Evolutionary conservation across 1,140 invertebrate species (phyloP), one percentile per base, ranked within the genome.

Genomic region (Potamilus streckersoni): DNA sequence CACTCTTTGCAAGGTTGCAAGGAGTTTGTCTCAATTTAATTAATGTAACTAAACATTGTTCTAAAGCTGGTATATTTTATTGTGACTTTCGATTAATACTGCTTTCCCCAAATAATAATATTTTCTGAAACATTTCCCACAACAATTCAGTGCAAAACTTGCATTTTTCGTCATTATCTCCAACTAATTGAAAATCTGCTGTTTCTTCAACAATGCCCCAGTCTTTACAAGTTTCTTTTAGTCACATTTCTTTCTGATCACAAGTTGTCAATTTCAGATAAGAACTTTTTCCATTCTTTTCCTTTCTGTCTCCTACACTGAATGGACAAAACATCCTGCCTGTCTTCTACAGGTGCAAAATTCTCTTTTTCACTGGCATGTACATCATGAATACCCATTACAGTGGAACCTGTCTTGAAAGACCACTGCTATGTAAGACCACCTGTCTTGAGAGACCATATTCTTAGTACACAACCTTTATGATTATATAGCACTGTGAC

Each of bases 11-110:
- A 73, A 79, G n/a, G 55, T 20, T 56, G 17, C 49, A 17, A n/a
- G 31, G 19, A 68, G 76, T 68, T n/a, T 73, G 69, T 49, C 76
- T 12, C 38, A 80, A 27, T 58, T 78, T 80, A 17, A 80, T 38
- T n/a, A 78, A 67, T 20, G 76, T 76, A 14, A 78, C 6, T 56
- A 78, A 80, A 12, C 75, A 57, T 38, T 80, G 74, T 38, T 77
- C 67, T 17, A 55, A 59, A 3, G 20, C 15, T n/a, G 20, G 19
- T 38, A 65, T 62, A 14, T 68, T 72, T 17, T 62, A 23, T 12
- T 17, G 31, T 57, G 20, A 6, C n/a, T 17, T 56, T 15, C 13
- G 23, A 31, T 19, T 61, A 14, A 70, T 31, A 13, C 20, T 20
- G 20, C n/a, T 14, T 13, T 19, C 38, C 11, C 66, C 23, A 70